These are phyloP conservation scores for Alces alces DNA, from an alignment of 2,113 vertebrate species.

Conservation along the genomic window DNA sequence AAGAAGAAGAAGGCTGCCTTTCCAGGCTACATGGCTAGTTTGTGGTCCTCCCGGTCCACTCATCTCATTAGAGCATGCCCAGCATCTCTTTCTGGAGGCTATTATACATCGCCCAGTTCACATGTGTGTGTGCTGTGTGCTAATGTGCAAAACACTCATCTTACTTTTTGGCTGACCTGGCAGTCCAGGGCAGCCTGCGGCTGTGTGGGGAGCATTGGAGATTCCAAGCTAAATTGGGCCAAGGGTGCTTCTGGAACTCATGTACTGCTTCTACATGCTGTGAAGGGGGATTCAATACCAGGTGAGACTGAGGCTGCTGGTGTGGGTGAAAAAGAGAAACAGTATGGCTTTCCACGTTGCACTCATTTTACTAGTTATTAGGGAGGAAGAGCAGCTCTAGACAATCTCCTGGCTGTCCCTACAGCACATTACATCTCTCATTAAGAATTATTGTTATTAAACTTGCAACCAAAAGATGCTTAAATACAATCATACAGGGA, in stretches of 20 bases:
- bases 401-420: background rate
- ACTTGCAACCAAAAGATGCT: background rate
- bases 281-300: background rate
- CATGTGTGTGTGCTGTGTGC: background rate
- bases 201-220: background rate
- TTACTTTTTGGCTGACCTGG: constrained; percentile 18
- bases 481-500: background rate
- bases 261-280: background rate
- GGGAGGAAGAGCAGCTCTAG: background rate
- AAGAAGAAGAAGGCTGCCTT: background rate
- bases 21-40: background rate
- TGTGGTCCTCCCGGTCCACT: background rate
- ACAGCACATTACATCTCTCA: background rate
- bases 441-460: background rate
- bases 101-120: background rate
- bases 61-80: background rate
- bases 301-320: background rate
- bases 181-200: background rate
- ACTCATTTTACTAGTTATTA: background rate
- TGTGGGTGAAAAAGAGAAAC: background rate
- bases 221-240: background rate
- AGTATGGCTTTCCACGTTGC: background rate
- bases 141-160: background rate
- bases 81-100: background rate
- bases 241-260: background rate